Evolutionary conservation across 2,113 vertebrate species (phyloP).

Genomic region (Elaphurus davidianus): DNA sequence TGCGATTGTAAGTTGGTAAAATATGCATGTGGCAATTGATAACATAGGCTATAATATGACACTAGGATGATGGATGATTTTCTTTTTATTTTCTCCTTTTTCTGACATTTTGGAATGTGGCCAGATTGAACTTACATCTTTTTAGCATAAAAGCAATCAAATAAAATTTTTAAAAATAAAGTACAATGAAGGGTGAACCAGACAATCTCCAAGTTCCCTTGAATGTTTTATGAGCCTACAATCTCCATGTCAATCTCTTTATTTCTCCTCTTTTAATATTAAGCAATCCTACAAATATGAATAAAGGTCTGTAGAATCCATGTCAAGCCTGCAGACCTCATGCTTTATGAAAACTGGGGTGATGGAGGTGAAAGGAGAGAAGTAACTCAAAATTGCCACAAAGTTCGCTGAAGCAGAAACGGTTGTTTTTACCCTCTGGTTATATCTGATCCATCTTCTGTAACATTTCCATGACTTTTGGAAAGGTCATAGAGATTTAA

Average conservation of each 20-base stretch:
- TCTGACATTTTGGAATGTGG: conserved; percentile 35
- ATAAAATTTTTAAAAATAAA: conserved; percentile 71
- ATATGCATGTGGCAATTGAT: conserved; percentile 47
- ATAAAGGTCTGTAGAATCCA: neutral
- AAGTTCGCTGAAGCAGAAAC: neutral
- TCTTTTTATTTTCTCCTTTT: conserved; percentile 51
- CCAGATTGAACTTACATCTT: conserved; percentile 52
- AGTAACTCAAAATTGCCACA: neutral
- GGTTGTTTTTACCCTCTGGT: neutral
- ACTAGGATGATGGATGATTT: conserved; percentile 37
- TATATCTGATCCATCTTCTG: neutral
- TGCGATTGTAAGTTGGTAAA: conserved; percentile 23
- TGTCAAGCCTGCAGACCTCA: neutral
- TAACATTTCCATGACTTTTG: neutral
- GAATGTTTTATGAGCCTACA: conserved; percentile 70
- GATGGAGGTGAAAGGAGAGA: neutral
- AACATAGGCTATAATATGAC: neutral
- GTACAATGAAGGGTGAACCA: conserved; percentile 63
- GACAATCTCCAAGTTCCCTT: conserved; percentile 60
- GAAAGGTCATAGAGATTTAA: neutral
- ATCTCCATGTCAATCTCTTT: conserved; percentile 64
- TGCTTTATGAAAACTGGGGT: neutral
- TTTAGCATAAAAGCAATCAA: conserved; percentile 72
- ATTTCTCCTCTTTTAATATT: conserved; percentile 63
- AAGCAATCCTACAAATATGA: conserved; percentile 41